Conservation (phyloP, 1,140 invertebrate genomes). For the Drosophila biarmipes region DNA sequence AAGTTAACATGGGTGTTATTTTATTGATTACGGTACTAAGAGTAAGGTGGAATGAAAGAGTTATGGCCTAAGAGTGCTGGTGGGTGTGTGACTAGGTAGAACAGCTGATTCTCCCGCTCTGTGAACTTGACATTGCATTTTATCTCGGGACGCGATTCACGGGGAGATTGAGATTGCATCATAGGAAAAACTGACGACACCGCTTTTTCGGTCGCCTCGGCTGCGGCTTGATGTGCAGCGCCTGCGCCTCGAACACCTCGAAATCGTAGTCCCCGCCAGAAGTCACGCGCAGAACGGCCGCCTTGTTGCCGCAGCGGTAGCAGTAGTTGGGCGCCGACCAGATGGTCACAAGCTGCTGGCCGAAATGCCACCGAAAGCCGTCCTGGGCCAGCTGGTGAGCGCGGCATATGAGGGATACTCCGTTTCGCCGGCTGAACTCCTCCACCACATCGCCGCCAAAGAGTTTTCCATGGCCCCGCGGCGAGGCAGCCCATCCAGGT, state of each 20-base stretch:
- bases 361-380: conserved; percentile 99
- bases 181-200: conserved; percentile 32
- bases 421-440: conserved; percentile 97
- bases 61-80: conserved; percentile 24
- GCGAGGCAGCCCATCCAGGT: conserved; percentile 97
- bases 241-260: conserved; percentile 23
- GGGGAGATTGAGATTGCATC: conserved; percentile 5
- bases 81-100: conserved; percentile 13
- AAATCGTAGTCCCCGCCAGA: conserved; percentile 10
- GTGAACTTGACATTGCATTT: conserved; percentile 26
- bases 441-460: conserved; percentile 99
- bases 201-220: conserved; percentile 24
- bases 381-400: conserved; percentile 99
- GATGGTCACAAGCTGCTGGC: conserved; percentile 98
- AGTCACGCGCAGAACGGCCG: conserved; percentile 7
- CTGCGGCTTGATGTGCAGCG: conserved; percentile 30
- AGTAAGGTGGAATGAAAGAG: conserved; percentile 28
- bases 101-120: conserved; percentile 30
- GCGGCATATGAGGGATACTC: conserved; percentile 99
- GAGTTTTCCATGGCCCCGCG: conserved; percentile 98
- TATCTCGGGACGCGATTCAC: not conserved
- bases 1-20: conserved; percentile 2
- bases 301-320: conserved; percentile 90
- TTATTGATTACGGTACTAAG: conserved; percentile 40
- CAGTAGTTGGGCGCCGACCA: conserved; percentile 99